Conservation (phyloP, 2,888 invertebrate species). For the Hirudinaria manillensis region DNA sequence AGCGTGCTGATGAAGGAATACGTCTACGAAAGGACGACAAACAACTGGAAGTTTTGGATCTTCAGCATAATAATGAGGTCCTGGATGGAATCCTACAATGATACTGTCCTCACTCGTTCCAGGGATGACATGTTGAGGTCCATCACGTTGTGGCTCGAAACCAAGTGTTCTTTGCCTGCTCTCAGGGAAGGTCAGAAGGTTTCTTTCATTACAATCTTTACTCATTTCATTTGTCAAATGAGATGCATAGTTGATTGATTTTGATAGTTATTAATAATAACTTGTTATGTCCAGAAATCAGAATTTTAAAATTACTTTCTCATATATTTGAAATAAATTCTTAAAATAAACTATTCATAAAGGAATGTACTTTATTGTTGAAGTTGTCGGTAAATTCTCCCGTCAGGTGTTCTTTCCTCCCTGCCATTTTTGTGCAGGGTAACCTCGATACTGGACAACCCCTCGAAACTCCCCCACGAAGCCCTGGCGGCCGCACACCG, state of each 20-base stretch:
- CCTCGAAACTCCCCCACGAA: constrained; percentile 80
- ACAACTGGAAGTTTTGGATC: constrained; percentile 98
- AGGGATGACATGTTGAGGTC: constrained; percentile 84
- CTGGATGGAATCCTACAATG: constrained; percentile 81
- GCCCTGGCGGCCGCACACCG: constrained; percentile 67
- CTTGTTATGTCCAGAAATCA: too few relatives aligned
- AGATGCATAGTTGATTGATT: too few relatives aligned
- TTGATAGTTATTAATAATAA: too few relatives aligned
- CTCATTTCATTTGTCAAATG: too few relatives aligned
- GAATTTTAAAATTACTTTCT: too few relatives aligned
- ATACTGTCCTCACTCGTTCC: constrained; percentile 82
- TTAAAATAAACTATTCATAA: too few relatives aligned
- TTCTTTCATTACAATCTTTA: not conserved
- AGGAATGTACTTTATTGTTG: too few relatives aligned
- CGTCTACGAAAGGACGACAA: constrained; percentile 74
- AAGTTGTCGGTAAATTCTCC: not conserved
- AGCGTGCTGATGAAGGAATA: constrained; percentile 86
- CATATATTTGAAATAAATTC: too few relatives aligned
- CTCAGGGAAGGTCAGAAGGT: constrained; percentile 74
- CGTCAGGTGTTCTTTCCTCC: constrained; percentile 83
- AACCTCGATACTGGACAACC: constrained; percentile 84
- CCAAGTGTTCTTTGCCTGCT: constrained; percentile 87
- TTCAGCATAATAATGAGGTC: constrained; percentile 86
- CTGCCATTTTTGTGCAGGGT: constrained; percentile 80
- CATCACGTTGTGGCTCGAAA: constrained; percentile 87